Evolutionary conservation across 2,113 vertebrate species (phyloP).

Genomic region (Polypterus senegalus): DNA sequence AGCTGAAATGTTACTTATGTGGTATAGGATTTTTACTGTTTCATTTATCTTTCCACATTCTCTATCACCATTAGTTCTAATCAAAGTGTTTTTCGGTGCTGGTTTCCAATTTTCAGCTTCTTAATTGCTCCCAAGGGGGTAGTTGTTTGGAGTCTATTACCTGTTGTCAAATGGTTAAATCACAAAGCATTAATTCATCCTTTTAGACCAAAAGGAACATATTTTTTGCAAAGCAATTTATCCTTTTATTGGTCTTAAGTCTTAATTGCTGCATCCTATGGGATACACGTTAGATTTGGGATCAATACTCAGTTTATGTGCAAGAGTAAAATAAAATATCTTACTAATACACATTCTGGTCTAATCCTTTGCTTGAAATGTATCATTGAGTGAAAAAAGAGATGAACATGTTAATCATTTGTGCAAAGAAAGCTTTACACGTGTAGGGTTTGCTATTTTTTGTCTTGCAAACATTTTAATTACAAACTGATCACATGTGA

Average conservation of each 20-base stretch:
- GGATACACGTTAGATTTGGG: neutral
- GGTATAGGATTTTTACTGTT: no score
- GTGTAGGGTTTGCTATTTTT: no score
- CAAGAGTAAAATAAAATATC: no score
- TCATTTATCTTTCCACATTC: no score
- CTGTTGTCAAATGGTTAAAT: slow-evolving; percentile 26
- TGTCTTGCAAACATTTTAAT: no score
- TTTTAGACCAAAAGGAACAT: neutral
- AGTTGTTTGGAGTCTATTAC: slow-evolving; percentile 21
- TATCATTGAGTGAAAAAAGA: no score
- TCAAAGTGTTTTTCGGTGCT: neutral
- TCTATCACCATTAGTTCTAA: no score
- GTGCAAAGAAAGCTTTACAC: no score
- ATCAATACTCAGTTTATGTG: neutral
- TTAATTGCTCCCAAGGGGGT: neutral
- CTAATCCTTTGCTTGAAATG: no score
- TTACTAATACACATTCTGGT: no score
- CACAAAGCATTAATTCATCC: slow-evolving; percentile 13
- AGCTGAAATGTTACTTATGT: no score
- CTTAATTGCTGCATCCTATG: slow-evolving; percentile 3
- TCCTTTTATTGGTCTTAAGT: neutral
- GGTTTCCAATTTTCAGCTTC: neutral
- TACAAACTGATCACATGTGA: neutral
- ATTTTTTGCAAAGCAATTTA: neutral
- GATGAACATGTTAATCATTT: no score